Evolutionary conservation across 1,140 invertebrate species (phyloP), one percentile per base, ranked within the genome.

Genomic region (Bombus haemorrhoidalis): DNA sequence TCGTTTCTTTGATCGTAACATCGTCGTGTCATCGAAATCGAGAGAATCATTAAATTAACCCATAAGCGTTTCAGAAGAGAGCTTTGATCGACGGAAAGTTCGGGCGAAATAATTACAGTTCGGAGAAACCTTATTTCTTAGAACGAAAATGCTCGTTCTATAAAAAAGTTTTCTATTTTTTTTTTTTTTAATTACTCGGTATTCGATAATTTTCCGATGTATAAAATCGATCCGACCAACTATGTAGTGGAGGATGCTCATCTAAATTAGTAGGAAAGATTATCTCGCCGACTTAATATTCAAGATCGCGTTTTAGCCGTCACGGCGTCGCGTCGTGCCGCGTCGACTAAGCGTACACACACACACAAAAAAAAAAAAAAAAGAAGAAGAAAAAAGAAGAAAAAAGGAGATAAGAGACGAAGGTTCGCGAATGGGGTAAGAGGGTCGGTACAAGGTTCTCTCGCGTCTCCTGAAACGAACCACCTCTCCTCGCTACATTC

Each of bases 1-100:
- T 34, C 76, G 76, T 85, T 85, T 85, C 83, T 85, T 85, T 79
- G 83, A 85, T 85, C 76, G 32, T 39, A 32, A 57, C 47, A 3
- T 41, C 53, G 47, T 28, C 68, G 68, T 34, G 53, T 25, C 83
- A 71, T 47, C n/a, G 76, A 28, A 62, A 80, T 85, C 68, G 68
- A 72, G 9, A 37, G 8, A 62, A 59, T 79, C 59, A 64, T 85
- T 34, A 69, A 80, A 85, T 80, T 62, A 79, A 71, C 9, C 66
- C 25, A 39, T 84, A 53, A 41, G 3, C 82, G 66, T 79, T 69
- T 41, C 57, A 37, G 37, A 37, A 37, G 13, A n/a, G 9, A 43
- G 18, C 34, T 39, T 41, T 37, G 28, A 28, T 37, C 10, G 34
- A 57, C 2, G 3, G 6, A 32, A 10, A 34, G 28, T 34, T 77